Evolutionary conservation across 2,797 vertebrate species (phyloP), one percentile per base, ranked within the genome.

Genomic region (Fratercula arctica): DNA sequence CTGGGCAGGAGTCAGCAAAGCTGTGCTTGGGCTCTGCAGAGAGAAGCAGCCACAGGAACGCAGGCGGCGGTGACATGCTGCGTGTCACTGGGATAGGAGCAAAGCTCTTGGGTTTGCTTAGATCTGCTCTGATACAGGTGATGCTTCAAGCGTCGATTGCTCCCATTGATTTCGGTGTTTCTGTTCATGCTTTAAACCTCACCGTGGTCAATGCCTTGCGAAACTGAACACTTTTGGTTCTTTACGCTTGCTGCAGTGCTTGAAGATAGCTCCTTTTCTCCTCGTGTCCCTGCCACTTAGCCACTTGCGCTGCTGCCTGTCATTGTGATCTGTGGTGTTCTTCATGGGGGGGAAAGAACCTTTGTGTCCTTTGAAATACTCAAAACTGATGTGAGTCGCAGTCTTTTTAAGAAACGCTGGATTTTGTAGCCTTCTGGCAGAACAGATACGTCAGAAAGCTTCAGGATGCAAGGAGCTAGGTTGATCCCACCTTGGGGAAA

Each of bases 141-240:
- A 11, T 4, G 3, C 37, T 78, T 48, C 51, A 18, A 41, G 17
- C 37, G 10, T 2, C 1, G 1, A 6, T 16, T 26, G 13, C 50
- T 61, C 45, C 29, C 25, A 24, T 13, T 18, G 15, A 48, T n/a
- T 25, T 56, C 25, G 14, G 11, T 5, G 14, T 25, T 67, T 64
- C 73, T 45, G 0, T 17, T 67, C 5, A 3, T 17, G 29, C 46
- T 72, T 89, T 67, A 37, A 54, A 50, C 6, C 25, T 68, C n/a
- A 37, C 15, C 0, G 0, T 50, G 50, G 28, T 64, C 37, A n/a
- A 12, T 14, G 17, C 18, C 14, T 54, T 20, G 16, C 13, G 31
- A 74, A 78, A 61, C 25, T 1, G 48, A 74, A 26, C 6, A 1
- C 12, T 54, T 46, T 4, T 8, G 48, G 12, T 8, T 77, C 48